Percentiles rank a stretch among this genome's conserved stretches.
phyloP scores from a whole-genome alignment of 2,888 invertebrate genomes.

The Anodontia alba region DNA sequence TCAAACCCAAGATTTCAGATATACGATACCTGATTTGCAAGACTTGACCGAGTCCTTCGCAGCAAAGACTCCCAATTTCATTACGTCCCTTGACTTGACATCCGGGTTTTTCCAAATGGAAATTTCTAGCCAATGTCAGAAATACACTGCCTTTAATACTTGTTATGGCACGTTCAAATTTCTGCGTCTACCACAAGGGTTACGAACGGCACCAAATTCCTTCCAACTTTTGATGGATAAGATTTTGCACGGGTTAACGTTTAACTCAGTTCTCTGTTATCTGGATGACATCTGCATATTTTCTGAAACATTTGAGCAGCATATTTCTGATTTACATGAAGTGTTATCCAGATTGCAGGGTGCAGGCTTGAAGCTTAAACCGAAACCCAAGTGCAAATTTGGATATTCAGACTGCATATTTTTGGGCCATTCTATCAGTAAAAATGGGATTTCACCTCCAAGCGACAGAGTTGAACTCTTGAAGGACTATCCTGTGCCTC shows the following conservation, averaged over 20 bases:
- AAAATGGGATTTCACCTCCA: constrained; percentile 34
- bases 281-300: constrained; percentile 27
- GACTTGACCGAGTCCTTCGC: constrained; percentile 57
- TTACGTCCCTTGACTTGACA: too few species aligned
- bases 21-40: constrained; percentile 19
- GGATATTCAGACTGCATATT: constrained; percentile 16
- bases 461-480: constrained; percentile 17
- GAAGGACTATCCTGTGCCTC: constrained; percentile 16
- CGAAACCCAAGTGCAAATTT: constrained; percentile 22
- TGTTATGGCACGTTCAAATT: constrained; percentile 47
- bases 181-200: constrained; percentile 43
- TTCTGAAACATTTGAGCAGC: constrained; percentile 30
- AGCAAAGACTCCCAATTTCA: too few species aligned
- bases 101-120: constrained; percentile 44
- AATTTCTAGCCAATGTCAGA: background rate
- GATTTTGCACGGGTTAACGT: constrained; percentile 34
- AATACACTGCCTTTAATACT: constrained; percentile 40
- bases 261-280: background rate
- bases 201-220: constrained; percentile 35
- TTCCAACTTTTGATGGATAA: constrained; percentile 52
- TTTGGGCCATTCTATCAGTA: constrained; percentile 43
- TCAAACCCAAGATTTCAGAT: constrained; percentile 9
- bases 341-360: constrained; percentile 19
- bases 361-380: constrained; percentile 27
- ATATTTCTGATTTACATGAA: constrained; percentile 31